Conservation (phyloP, 2,888 invertebrate species). For the Nomada lathburiana region DNA sequence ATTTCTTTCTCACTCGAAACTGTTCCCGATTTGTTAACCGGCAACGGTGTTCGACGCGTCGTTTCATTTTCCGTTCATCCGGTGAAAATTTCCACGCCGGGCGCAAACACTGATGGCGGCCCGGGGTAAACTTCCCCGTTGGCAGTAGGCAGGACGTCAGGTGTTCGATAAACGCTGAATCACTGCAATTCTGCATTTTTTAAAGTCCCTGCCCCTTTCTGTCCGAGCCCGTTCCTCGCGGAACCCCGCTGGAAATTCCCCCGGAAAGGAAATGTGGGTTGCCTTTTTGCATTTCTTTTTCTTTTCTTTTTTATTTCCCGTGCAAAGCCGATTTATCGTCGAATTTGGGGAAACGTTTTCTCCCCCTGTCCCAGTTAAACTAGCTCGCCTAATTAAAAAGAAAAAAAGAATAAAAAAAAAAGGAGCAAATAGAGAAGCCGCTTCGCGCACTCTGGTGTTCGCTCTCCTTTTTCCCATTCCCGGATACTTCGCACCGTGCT, state of each 20-base stretch:
- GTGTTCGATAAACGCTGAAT: constrained; percentile 64
- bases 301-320: not conserved
- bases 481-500: constrained; percentile 30
- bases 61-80: not conserved
- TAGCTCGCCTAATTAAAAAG: constrained; percentile 43
- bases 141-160: constrained; percentile 50
- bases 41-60: constrained; percentile 5
- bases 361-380: constrained; percentile 52
- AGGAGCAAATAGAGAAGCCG: constrained; percentile 15
- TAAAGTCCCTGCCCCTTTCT: constrained; percentile 37
- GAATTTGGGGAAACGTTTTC: constrained; percentile 27
- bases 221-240: constrained; percentile 37
- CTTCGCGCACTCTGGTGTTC: constrained; percentile 12
- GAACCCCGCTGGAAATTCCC: constrained; percentile 7
- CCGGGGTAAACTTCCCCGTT: constrained; percentile 32
- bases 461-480: not conserved
- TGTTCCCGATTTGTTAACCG: constrained; percentile 47
- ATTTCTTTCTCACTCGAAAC: not conserved
- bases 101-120: constrained; percentile 46
- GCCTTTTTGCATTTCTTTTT: not conserved
- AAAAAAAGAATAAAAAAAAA: not conserved
- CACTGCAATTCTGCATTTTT: constrained; percentile 62
- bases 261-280: constrained; percentile 6
- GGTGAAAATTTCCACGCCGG: not conserved
- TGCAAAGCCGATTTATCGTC: constrained; percentile 53